phyloP scores from a whole-genome alignment of 2,797 vertebrate species.

The Apogon talboti region DNA sequence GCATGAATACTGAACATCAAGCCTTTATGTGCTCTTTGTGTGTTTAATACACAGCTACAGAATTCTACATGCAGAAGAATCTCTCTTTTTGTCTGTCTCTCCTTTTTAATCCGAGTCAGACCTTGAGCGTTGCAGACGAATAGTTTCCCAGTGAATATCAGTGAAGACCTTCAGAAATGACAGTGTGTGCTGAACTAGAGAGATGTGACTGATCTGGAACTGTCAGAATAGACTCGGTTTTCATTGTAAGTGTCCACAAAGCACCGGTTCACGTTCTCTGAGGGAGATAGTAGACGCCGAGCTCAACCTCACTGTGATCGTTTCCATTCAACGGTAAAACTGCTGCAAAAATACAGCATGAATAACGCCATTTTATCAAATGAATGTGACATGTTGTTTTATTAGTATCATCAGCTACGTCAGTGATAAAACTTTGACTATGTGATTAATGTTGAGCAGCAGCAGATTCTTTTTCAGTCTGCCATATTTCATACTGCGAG shows the following conservation, averaged over 20 bases:
- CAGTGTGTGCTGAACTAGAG: conserved; percentile 29
- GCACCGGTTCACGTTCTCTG: conserved; percentile 16
- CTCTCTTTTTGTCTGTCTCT: conserved; percentile 20
- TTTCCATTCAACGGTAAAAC: conserved; percentile 6
- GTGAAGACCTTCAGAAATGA: conserved; percentile 1
- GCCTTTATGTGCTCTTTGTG: too few species aligned
- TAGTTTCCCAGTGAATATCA: conserved; percentile 34
- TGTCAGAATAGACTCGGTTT: conserved; percentile 21
- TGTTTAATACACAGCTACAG: too few species aligned
- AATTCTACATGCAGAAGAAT: too few species aligned
- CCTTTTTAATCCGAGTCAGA: conserved; percentile 46
- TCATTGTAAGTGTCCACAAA: conserved; percentile 25
- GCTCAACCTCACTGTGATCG: not conserved
- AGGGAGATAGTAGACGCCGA: conserved; percentile 8
- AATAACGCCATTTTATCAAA: not conserved
- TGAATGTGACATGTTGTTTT: not conserved
- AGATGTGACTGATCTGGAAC: conserved; percentile 28
- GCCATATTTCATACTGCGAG: not conserved
- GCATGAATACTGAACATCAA: too few species aligned
- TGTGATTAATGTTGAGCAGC: not conserved
- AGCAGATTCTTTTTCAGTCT: not conserved
- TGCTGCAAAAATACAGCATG: not conserved
- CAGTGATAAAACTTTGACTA: not conserved
- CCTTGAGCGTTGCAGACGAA: conserved; percentile 47
- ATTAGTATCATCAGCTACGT: not conserved